A percentile compares a stretch with the other conserved stretches of the same genome.
phyloP scores from a whole-genome alignment of 2,797 vertebrate species.

The Dromococcyx pavoninus region DNA sequence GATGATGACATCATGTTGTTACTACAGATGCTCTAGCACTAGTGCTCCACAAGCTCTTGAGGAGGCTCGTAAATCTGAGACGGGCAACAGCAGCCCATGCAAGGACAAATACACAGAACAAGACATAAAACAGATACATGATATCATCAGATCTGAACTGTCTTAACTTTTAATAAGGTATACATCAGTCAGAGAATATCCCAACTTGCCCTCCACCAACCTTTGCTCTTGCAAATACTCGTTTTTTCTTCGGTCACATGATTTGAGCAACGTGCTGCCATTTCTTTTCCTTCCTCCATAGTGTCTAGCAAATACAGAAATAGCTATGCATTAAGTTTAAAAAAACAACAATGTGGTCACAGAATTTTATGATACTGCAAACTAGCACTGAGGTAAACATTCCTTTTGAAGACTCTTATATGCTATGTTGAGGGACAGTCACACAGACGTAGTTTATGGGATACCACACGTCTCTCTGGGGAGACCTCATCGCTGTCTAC shows the following conservation, averaged over 20 bases:
- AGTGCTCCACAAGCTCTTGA: background rate
- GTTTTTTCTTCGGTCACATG: background rate
- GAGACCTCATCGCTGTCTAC: too few species aligned
- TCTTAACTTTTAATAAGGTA: background rate
- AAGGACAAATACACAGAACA: background rate
- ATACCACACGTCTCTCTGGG: background rate
- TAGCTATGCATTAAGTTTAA: background rate
- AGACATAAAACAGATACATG: background rate
- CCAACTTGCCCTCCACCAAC: background rate
- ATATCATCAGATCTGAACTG: background rate
- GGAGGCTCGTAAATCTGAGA: background rate
- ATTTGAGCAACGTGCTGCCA: background rate
- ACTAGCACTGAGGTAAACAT: background rate
- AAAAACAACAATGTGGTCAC: background rate
- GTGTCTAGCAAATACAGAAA: background rate
- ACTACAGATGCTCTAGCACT: background rate
- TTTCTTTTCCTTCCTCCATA: constrained; percentile 30
- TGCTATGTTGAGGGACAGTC: background rate
- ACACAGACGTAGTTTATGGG: fast-evolving
- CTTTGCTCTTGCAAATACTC: background rate
- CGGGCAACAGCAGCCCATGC: background rate
- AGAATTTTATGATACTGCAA: background rate
- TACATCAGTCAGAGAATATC: background rate
- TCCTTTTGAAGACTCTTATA: background rate
- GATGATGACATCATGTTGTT: background rate